Conservation (phyloP, 1,140 invertebrate genomes). For the Physella acuta region DNA sequence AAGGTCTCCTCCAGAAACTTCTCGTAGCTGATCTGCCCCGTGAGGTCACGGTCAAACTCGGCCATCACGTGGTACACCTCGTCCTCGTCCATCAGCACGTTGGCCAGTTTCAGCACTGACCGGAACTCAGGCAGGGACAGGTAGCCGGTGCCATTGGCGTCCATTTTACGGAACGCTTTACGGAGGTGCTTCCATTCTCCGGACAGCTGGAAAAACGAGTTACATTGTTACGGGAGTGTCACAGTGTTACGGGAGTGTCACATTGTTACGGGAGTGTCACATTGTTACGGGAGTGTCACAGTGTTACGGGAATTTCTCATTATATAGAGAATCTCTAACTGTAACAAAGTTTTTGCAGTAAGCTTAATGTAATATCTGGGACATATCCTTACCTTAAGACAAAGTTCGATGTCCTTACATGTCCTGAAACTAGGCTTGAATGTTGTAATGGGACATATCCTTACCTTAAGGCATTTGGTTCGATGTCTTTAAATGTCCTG, state of each 20-base stretch:
- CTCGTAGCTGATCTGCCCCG: conserved; percentile 54
- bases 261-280: too few relatives aligned
- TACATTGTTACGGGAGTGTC: too few relatives aligned
- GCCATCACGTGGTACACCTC: conserved; percentile 57
- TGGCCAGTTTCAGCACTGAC: conserved; percentile 55
- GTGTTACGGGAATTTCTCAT: too few relatives aligned
- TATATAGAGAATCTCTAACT: too few relatives aligned
- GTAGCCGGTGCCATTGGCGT: conserved; percentile 49
- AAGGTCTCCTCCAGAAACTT: conserved; percentile 58
- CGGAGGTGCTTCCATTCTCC: conserved; percentile 59
- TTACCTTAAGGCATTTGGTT: background rate
- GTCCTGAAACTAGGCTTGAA: background rate
- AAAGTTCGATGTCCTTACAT: background rate
- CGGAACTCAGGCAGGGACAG: conserved; percentile 56
- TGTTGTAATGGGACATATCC: background rate
- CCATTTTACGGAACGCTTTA: conserved; percentile 57
- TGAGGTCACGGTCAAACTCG: conserved; percentile 54
- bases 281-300: too few relatives aligned
- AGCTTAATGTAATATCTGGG: too few relatives aligned
- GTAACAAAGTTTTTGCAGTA: too few relatives aligned
- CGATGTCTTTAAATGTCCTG: too few relatives aligned
- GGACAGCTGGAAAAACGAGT: conserved; percentile 44
- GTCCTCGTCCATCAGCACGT: conserved; percentile 56
- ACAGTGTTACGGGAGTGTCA: too few relatives aligned
- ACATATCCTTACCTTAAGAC: too few relatives aligned